These are phyloP conservation scores for Drosophila anomalata DNA, from an alignment of 2,888 invertebrate species.

Conservation along the genomic window DNA sequence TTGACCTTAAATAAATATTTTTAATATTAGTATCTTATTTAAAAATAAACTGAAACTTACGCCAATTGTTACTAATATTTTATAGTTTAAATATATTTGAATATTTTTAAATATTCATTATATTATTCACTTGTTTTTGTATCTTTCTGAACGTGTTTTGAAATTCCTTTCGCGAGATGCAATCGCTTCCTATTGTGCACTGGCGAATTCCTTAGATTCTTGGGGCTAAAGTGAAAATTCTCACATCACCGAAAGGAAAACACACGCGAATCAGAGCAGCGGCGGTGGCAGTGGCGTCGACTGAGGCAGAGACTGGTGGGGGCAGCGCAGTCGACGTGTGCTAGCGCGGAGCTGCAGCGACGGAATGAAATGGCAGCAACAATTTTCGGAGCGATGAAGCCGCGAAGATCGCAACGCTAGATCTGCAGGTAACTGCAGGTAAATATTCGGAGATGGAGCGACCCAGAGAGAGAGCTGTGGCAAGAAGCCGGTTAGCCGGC, in stretches of 20 bases:
- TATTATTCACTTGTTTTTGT: background rate
- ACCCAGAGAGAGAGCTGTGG: constrained; percentile 10
- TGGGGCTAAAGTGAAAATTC: constrained; percentile 50
- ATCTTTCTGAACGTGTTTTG: background rate
- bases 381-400: constrained; percentile 25
- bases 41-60: constrained; percentile 43
- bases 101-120: background rate
- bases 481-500: constrained; percentile 64
- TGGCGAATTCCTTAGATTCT: constrained; percentile 50
- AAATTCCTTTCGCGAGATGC: background rate
- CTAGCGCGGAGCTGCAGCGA: constrained; percentile 59
- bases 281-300: constrained; percentile 12
- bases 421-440: constrained; percentile 57
- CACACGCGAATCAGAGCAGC: constrained; percentile 23
- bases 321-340: constrained; percentile 60
- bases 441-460: constrained; percentile 16
- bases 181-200: constrained; percentile 32
- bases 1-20: background rate
- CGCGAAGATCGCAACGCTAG: constrained; percentile 48
- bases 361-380: constrained; percentile 44
- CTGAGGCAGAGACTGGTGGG: constrained; percentile 26
- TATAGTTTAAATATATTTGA: background rate
- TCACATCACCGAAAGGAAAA: constrained; percentile 19
- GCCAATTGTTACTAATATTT: background rate
- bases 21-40: constrained; percentile 19